These are phyloP conservation scores for Aplysina aerophoba DNA, from an alignment of 37 sponge, comb jelly and placozoan species.

Conservation along the genomic window DNA sequence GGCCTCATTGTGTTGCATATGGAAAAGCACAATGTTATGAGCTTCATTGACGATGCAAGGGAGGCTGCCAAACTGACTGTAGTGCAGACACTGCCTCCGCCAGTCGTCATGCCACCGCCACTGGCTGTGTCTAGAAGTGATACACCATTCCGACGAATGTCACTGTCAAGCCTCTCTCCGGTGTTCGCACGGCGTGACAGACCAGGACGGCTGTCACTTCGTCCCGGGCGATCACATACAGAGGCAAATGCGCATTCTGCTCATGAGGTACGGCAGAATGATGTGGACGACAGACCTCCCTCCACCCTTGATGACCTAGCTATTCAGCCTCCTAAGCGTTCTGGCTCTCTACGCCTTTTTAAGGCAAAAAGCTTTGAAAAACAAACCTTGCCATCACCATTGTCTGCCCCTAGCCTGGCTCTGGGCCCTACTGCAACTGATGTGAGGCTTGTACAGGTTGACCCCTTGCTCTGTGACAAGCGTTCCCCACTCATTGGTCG, in stretches of 20 bases:
- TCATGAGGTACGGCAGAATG: background rate
- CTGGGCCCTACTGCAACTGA: background rate
- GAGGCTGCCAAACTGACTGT: background rate
- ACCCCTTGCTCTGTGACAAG: too few relatives aligned
- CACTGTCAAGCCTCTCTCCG: background rate
- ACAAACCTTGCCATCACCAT: background rate
- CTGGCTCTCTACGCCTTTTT: constrained; percentile 8
- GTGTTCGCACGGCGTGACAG: background rate
- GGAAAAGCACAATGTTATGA: constrained; percentile 78
- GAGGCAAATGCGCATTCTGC: background rate
- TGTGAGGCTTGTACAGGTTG: background rate
- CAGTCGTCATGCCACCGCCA: background rate
- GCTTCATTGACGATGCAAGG: constrained; percentile 39
- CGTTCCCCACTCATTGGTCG: too few relatives aligned
- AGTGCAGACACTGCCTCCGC: background rate
- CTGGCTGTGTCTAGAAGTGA: background rate
- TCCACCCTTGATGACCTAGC: background rate
- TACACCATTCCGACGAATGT: background rate
- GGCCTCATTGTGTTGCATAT: constrained; percentile 86
- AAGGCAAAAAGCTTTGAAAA: constrained; percentile 6
- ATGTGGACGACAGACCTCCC: background rate
- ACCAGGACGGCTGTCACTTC: constrained; percentile 24
- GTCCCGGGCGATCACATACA: background rate
- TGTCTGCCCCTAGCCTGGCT: background rate
- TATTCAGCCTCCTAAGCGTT: background rate